Evolutionary conservation across 2,113 vertebrate species (phyloP), one percentile per base, ranked within the genome.

Genomic region (Amazona vittata): DNA sequence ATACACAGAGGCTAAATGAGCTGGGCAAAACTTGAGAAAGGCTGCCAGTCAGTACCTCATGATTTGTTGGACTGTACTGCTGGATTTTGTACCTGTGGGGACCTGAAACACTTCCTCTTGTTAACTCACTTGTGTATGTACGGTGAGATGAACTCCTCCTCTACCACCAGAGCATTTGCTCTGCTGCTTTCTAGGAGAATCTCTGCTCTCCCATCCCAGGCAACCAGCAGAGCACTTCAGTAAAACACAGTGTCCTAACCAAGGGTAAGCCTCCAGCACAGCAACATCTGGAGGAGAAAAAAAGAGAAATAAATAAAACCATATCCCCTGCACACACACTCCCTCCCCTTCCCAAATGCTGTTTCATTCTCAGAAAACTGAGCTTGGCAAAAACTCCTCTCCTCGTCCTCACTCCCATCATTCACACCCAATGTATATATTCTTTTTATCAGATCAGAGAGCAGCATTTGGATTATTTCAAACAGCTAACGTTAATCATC

Each of bases 341-440:
- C 7, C 4, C 7, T 52, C 33, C 57, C 33, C 57, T 59, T 21
- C n/a, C 33, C 44, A 13, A 92, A 97, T 97, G 74, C 57, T 91
- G 73, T 93, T 97, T 94, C 5, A 2, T 64, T 93, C 88, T 87
- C 93, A 96, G 92, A 97, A 96, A 97, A 93, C 90, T 15, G 20
- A 97, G 93, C 62, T 86, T 77, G 83, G 84, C 82, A 95, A 96
- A 97, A 96, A 83, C 91, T 96, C 74, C 79, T 77, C 88, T 91
- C 62, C 73, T 71, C 1, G 0, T 63, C 41, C 29, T 14, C 89
- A 87, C 93, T 95, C 89, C 65, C 96, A 97, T 98, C 97, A 97
- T 86, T 98, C 97, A 97, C 97, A 97, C 97, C 93, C 96, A 89
- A 91, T 67, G 50, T 98, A 98, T 97, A 98, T 98, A 97, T 94